Evolutionary conservation across 2,797 vertebrate genomes (phyloP), one percentile per base, ranked within the genome.

Genomic region (Hydrophis major): DNA sequence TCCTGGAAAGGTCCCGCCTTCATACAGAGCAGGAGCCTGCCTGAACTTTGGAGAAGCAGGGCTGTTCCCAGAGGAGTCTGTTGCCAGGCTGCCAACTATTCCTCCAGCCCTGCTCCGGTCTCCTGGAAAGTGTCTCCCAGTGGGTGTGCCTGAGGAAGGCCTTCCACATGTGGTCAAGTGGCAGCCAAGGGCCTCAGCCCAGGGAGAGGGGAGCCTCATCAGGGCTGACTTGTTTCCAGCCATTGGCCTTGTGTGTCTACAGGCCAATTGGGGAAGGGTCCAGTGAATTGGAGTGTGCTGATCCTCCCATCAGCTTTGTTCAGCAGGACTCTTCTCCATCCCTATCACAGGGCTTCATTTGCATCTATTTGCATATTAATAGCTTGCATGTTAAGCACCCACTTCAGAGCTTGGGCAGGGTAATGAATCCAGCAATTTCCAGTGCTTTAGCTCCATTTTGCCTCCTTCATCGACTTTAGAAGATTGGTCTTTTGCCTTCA

Each of bases 41-140:
- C 47, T 87, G 87, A 57, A 57, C 14, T n/a, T 56, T n/a, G 25
- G 28, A 55, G 86, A 87, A 18, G 28, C 50, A 56, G 28, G 27
- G 50, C 7, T n/a, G 53, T 2, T 28, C 47, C 22, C 7, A 28
- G 47, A 53, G 25, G 27, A 16, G 11, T 10, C 12, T 6, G 47
- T 56, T 87, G 86, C 32, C 16, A 32, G 86, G 28, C 7, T 57
- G 53, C 55, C 53, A 32, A 91, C 94, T 95, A 95, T 94, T 86
- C 78, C 95, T 92, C 94, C 93, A 95, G 95, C 94, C 91, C 87
- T 95, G 88, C 57, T 92, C 93, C 22, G 5, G 20, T 11, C 74
- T 6, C 37, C 37, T 25, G 20, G 25, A 83, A 25, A 8, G 74
- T 0, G 3, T 25, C 74, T 25, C 74, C 74, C 37, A 12, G 32